Conservation (phyloP, 2,113 vertebrate genomes). For the Phyllopteryx taeniolatus region DNA sequence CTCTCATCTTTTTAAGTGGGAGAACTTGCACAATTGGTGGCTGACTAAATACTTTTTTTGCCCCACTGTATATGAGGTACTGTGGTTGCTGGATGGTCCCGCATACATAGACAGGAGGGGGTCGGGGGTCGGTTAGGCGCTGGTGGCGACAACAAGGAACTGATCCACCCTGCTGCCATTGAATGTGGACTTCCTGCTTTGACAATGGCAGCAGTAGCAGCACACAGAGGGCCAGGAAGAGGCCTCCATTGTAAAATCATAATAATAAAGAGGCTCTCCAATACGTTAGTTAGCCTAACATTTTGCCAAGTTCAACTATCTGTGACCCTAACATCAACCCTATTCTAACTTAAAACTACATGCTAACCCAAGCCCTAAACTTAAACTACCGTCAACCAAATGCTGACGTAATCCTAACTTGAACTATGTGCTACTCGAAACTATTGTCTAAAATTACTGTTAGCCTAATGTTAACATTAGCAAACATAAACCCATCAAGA, state of each 20-base stretch:
- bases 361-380: no score
- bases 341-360: background rate
- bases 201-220: slow-evolving; percentile 35
- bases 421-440: no score
- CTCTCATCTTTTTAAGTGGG: no score
- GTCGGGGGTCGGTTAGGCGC: slow-evolving; percentile 28
- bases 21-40: no score
- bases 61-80: background rate
- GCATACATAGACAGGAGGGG: slow-evolving; percentile 3
- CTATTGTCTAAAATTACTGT: background rate
- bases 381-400: no score
- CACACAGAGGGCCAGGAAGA: slow-evolving; percentile 22
- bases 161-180: slow-evolving; percentile 82
- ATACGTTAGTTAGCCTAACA: background rate
- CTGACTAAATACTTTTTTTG: no score
- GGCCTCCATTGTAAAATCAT: slow-evolving; percentile 13
- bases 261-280: background rate
- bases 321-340: background rate
- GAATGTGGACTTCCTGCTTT: slow-evolving; percentile 80
- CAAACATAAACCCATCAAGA: background rate
- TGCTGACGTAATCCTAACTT: no score
- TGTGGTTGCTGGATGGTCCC: no score
- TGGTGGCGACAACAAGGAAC: slow-evolving; percentile 67
- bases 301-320: background rate
- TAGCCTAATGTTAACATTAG: background rate